phyloP scores from a whole-genome alignment of 2,797 vertebrate genomes.

The Bufotes viridis region DNA sequence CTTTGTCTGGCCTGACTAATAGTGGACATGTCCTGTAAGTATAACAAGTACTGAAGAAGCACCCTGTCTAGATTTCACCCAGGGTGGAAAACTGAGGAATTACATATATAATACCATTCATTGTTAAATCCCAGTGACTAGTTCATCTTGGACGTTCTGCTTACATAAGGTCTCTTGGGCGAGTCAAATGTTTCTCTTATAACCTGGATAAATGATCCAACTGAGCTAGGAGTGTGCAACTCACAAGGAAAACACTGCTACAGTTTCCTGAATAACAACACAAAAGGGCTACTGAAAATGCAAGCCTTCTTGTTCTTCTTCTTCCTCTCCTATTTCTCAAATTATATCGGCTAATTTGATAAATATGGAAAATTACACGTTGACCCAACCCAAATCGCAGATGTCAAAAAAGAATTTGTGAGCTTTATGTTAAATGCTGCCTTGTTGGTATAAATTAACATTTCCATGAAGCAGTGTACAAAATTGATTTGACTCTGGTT shows the following conservation, averaged over 20 bases:
- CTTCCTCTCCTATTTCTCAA: slow-evolving; percentile 5
- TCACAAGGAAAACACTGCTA: slow-evolving; percentile 14
- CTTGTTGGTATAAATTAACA: not conserved
- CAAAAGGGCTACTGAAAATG: slow-evolving; percentile 36
- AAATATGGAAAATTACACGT: not conserved
- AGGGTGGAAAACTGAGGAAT: not conserved
- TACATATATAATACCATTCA: slow-evolving; percentile 30
- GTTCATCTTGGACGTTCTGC: slow-evolving; percentile 38
- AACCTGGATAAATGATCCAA: slow-evolving; percentile 24
- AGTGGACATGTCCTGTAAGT: not conserved
- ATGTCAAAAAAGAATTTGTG: not conserved
- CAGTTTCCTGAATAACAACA: slow-evolving; percentile 35
- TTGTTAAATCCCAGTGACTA: not conserved
- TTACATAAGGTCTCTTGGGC: slow-evolving; percentile 32
- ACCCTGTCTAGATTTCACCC: not conserved
- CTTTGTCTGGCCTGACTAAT: not conserved
- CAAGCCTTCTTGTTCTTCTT: slow-evolving; percentile 3
- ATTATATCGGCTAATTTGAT: slow-evolving; percentile 13
- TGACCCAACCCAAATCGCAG: not conserved
- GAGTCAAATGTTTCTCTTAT: slow-evolving; percentile 31
- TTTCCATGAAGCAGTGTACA: not conserved
- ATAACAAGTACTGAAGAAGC: slow-evolving; percentile 24
- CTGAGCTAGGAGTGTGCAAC: slow-evolving; percentile 30
- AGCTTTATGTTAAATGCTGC: not conserved
- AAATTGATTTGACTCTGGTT: not conserved